Conservation (phyloP, 2,113 vertebrate species). For the Rhynchomys soricoides region DNA sequence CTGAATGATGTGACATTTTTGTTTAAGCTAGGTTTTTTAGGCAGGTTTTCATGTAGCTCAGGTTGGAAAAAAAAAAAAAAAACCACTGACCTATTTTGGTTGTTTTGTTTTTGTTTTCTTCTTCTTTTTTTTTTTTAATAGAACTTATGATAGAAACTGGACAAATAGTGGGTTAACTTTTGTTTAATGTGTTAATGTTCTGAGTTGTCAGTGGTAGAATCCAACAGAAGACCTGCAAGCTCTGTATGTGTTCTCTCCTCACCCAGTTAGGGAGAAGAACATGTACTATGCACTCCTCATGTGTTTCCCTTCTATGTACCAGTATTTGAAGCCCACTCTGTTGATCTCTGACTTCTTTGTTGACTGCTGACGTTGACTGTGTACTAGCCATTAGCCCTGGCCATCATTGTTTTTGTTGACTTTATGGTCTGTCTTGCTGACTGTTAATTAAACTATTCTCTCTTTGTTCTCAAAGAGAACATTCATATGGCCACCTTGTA, state of each 20-base stretch:
- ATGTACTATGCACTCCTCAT: neutral
- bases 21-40: neutral
- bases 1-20: neutral
- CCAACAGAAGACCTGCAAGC: neutral
- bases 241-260: neutral
- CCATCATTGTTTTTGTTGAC: neutral
- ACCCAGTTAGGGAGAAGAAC: neutral
- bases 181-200: neutral
- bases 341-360: neutral
- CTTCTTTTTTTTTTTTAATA: neutral
- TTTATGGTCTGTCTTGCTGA: neutral
- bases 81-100: neutral
- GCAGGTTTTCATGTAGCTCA: neutral
- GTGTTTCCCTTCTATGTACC: neutral
- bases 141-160: neutral
- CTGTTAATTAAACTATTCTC: neutral
- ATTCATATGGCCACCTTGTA: neutral
- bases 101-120: neutral
- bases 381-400: neutral
- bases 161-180: neutral
- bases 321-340: neutral
- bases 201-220: neutral
- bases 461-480: neutral
- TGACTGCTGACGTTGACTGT: neutral
- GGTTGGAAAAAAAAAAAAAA: neutral